Percentiles rank a stretch among this genome's conserved stretches.
phyloP scores from a whole-genome alignment of 2,113 vertebrate species.

The Cnemophilus loriae region DNA sequence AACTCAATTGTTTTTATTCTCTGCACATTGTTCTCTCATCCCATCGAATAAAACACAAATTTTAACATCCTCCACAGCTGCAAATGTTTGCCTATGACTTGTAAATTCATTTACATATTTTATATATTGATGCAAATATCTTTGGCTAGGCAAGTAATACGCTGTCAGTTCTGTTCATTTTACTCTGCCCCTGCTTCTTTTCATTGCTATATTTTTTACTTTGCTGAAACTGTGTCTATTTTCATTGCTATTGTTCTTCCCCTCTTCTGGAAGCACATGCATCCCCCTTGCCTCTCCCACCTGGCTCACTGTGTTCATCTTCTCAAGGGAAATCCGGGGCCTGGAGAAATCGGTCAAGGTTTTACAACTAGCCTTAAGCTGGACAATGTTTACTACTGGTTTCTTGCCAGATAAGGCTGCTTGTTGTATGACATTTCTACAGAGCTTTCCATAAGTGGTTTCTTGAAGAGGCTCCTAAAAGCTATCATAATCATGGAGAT shows the following conservation, averaged over 20 bases:
- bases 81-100: slow-evolving; percentile 25
- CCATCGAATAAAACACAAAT: slow-evolving; percentile 6
- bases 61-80: slow-evolving; percentile 19
- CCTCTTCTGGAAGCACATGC: neutral
- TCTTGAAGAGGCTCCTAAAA: neutral
- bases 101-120: slow-evolving; percentile 21
- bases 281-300: neutral
- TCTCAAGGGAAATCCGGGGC: neutral
- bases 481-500: neutral
- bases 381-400: neutral
- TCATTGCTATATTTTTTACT: neutral
- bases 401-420: neutral
- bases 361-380: neutral
- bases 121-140: slow-evolving; percentile 48
- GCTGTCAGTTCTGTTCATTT: neutral
- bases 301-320: neutral
- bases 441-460: neutral
- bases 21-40: slow-evolving; percentile 5
- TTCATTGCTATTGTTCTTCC: neutral
- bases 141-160: neutral
- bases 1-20: slow-evolving; percentile 37
- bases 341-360: neutral
- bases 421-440: neutral
- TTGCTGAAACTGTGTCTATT: neutral
- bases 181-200: neutral